Evolutionary conservation across 2,113 vertebrate species (phyloP), one percentile per base, ranked within the genome.

Genomic region (Mystacornis crossleyi): DNA sequence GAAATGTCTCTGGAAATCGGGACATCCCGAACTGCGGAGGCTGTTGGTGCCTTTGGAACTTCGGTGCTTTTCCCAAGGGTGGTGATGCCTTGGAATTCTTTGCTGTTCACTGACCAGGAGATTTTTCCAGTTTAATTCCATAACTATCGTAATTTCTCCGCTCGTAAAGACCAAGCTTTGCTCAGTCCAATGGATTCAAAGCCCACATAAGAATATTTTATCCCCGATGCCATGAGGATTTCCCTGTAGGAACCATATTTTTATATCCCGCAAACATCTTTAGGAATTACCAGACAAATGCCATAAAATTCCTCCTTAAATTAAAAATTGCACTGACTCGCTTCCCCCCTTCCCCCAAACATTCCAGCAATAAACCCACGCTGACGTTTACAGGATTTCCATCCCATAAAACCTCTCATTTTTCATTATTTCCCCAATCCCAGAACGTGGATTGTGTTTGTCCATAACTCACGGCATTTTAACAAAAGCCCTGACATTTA

Each of bases 401-500:
- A 92, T 94, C 55, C 65, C 51, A 54, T 79, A 89, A 89, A 96
- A 92, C 0, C 61, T 12, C 72, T 72, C 24, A 9, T 83, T 94
- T 95, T 71, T 84, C 89, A 67, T 91, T 53, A 38, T 84, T 96
- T 93, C 83, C 57, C 67, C 67, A 2, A 14, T 92, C 78, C 69
- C 33, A 12, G 58, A 16, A 47, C 4, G 19, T 33, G 62, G 36
- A 65, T 48, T 43, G 42, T 83, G 80, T 86, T 97, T 89, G 71
- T 91, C 95, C 82, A 2, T n/a, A 93, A 88, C 57, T 67, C 82
- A 69, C 10, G 25, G 11, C 12, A 4, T 70, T 84, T 89, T 45
- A 85, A 91, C 67, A 54, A 88, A 97, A 94, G 31, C 6, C 42
- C 54, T 94, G 90, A 88, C 78, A 83, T 92, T 97, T 91, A 88